Conservation (phyloP, 1,140 invertebrate genomes). For the Hycleus cichorii region DNA sequence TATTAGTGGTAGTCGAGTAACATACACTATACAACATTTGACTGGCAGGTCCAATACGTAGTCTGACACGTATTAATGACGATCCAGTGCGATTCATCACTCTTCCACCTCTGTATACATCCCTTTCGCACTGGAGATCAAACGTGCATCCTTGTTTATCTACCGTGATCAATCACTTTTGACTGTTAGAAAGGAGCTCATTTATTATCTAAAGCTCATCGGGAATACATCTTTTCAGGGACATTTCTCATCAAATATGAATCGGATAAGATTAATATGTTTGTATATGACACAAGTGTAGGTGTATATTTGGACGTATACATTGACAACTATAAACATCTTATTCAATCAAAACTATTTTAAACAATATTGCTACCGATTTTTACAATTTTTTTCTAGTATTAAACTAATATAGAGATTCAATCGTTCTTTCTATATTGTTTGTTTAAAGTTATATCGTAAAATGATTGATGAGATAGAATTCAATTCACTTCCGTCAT, state of each 20-base stretch:
- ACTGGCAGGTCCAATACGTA: conserved; percentile 37
- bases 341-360: no score
- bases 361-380: no score
- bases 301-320: no score
- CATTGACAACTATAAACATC: no score
- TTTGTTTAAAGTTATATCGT: no score
- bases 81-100: conserved; percentile 38
- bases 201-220: conserved; percentile 37
- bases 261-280: conserved; percentile 18
- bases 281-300: neutral
- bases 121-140: conserved; percentile 33
- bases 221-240: conserved; percentile 29
- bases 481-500: no score
- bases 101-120: conserved; percentile 31
- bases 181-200: conserved; percentile 38
- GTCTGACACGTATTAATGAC: conserved; percentile 40
- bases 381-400: no score
- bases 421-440: no score
- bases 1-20: neutral
- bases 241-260: conserved; percentile 24
- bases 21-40: conserved; percentile 6
- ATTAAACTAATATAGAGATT: no score
- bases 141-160: conserved; percentile 36
- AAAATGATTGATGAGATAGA: no score
- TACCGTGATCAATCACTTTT: conserved; percentile 39